These are phyloP conservation scores for Drosophila jambulina DNA, from an alignment of 1,140 invertebrate species.

Conservation along the genomic window DNA sequence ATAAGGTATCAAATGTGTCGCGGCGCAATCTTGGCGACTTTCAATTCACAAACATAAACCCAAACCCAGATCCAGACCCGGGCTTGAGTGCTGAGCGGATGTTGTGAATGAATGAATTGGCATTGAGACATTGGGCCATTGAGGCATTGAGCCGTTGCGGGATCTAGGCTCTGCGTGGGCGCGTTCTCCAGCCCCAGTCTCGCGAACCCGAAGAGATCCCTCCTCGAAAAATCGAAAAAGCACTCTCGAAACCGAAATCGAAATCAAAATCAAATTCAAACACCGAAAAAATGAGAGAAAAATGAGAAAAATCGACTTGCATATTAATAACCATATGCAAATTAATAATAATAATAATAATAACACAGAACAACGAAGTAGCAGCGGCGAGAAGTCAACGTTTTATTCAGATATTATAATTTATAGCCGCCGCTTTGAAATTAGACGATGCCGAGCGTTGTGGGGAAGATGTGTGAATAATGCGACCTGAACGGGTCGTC, in stretches of 20 bases:
- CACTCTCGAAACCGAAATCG: slow-evolving; percentile 19
- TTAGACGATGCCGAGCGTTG: slow-evolving; percentile 54
- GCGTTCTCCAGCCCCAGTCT: not conserved
- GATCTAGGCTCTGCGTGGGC: slow-evolving; percentile 45
- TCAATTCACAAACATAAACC: slow-evolving; percentile 37
- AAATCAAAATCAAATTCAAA: slow-evolving; percentile 3
- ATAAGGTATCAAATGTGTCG: slow-evolving; percentile 53
- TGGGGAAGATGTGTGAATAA: slow-evolving; percentile 72
- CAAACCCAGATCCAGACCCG: not conserved
- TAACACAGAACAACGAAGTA: slow-evolving; percentile 47
- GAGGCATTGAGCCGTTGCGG: slow-evolving; percentile 7
- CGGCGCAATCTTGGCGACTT: slow-evolving; percentile 46
- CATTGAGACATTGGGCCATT: slow-evolving; percentile 37
- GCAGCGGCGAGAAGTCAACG: slow-evolving; percentile 48
- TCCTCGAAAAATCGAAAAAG: not conserved
- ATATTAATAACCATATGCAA: slow-evolving; percentile 77
- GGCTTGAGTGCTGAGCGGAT: slow-evolving; percentile 31
- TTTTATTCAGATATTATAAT: slow-evolving; percentile 73
- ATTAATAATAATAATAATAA: slow-evolving; percentile 74
- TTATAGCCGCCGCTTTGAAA: slow-evolving; percentile 80
- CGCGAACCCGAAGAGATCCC: slow-evolving; percentile 11
- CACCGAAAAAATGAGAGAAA: slow-evolving; percentile 22
- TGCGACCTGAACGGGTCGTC: slow-evolving; percentile 61
- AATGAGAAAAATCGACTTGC: slow-evolving; percentile 64
- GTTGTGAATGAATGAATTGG: slow-evolving; percentile 56